Evolutionary conservation across 1,140 invertebrate species (phyloP), one percentile per base, ranked within the genome.

Genomic region (Latrodectus geometricus): DNA sequence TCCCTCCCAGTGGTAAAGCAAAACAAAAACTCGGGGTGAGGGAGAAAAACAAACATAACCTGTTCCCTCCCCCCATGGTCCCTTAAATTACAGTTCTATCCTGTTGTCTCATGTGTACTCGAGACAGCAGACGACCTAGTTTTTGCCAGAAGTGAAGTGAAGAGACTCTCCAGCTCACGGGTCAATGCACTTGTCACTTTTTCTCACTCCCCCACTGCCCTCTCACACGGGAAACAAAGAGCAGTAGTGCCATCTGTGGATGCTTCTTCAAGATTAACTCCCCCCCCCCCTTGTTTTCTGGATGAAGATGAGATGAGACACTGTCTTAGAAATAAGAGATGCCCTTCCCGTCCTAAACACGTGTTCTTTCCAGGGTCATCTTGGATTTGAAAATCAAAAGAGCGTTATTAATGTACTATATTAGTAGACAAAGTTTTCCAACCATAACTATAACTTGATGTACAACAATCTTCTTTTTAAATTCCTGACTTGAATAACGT

Each of bases 131-230:
- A 61, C 77, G 77, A 79, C 77, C 77, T 79, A 79, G 48, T 66
- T 79, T 68, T 48, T 61, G 9, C 23, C 11, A 52, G 65, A 61
- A 61, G 77, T 61, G 61, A 15, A 49, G 9, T 61, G 69, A 70
- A 48, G 35, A n/a, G 20, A 14, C 69, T 54, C 21, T 12, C 75
- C 61, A n/a, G 17, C 17, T 73, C 70, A 23, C 61, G 77, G 77
- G 77, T 79, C 77, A 79, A 79, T 79, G 77, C 56, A 79, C 77
- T 79, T 79, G 77, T 79, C 77, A 79, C 77, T 79, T 61, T 50
- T 66, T 50, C 49, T 7, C 23, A 79, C 77, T 79, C 77, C 77
- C 77, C 54, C 77, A 68, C 77, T 15, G 17, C 54, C 54, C 35
- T 35, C 35, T 73, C 70, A 35, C 70, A 66, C 48, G 23, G 77